Evolutionary conservation across 2,113 vertebrate species (phyloP).

Genomic region (Amia ocellicauda): DNA sequence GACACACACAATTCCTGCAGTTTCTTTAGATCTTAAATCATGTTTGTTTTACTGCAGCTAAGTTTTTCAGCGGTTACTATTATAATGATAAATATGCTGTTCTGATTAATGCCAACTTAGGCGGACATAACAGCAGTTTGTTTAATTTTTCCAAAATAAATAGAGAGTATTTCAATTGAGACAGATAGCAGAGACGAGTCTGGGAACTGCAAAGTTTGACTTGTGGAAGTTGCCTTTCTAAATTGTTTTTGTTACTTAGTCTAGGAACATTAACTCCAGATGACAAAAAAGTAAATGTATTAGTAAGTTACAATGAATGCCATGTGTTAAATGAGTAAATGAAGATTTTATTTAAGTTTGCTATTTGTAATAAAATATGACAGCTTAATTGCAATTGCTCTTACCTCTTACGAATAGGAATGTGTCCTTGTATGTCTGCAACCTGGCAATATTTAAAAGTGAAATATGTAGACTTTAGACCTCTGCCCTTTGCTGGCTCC

Average conservation of each 20-base stretch:
- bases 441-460: conserved; percentile 2
- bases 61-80: conserved; percentile 60
- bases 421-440: conserved; percentile 11
- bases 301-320: conserved; percentile 58
- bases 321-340: conserved; percentile 57
- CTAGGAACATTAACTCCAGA: conserved; percentile 76
- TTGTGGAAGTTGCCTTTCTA: conserved; percentile 77
- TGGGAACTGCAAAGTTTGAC: conserved; percentile 71
- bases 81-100: conserved; percentile 67
- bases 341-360: conserved; percentile 55
- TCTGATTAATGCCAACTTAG: conserved; percentile 59
- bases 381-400: conserved; percentile 3
- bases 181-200: conserved; percentile 69
- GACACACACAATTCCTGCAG: conserved; percentile 55
- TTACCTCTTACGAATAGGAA: conserved; percentile 12
- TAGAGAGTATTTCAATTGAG: conserved; percentile 70
- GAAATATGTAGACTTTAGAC: conserved; percentile 1
- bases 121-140: conserved; percentile 70
- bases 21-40: conserved; percentile 51
- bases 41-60: conserved; percentile 48
- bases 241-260: conserved; percentile 77
- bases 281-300: conserved; percentile 69
- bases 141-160: conserved; percentile 78
- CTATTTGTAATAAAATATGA: conserved; percentile 16
- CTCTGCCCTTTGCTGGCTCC: conserved; percentile 2